Conservation (phyloP, 2,888 invertebrate species). For the Geotrupes spiniger region DNA sequence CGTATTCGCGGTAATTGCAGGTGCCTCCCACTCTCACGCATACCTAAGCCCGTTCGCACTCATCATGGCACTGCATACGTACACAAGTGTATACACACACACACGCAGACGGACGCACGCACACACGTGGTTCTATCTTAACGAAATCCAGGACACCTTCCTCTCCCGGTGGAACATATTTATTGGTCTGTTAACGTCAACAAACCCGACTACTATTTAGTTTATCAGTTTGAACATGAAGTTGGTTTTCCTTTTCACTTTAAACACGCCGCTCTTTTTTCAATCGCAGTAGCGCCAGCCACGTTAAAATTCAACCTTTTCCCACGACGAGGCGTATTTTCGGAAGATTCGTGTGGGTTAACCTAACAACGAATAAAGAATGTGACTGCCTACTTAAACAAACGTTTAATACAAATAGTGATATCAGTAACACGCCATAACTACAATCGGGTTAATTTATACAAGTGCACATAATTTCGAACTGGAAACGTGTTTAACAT, state of each 20-base stretch:
- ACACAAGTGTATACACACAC: conserved; percentile 9
- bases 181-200: conserved; percentile 20
- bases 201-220: conserved; percentile 14
- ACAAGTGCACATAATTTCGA: no score
- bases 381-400: no score
- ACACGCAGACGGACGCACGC: not conserved
- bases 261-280: conserved; percentile 5
- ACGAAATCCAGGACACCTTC: conserved; percentile 19
- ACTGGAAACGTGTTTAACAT: no score
- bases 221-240: conserved; percentile 14
- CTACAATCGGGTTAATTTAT: no score
- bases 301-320: no score
- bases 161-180: conserved; percentile 12
- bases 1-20: conserved; percentile 29
- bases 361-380: no score
- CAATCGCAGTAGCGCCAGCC: no score
- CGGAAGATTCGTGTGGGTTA: no score
- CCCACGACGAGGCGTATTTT: no score
- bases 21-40: conserved; percentile 30
- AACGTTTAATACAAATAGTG: no score
- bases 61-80: conserved; percentile 19
- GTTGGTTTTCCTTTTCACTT: conserved; percentile 13
- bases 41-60: conserved; percentile 20
- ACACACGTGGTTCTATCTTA: conserved; percentile 13
- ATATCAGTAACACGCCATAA: no score